Percentiles rank a stretch among this genome's conserved stretches.
Conservation (phyloP, 2,113 vertebrate genomes). For the Pygoscelis antarcticus region DNA sequence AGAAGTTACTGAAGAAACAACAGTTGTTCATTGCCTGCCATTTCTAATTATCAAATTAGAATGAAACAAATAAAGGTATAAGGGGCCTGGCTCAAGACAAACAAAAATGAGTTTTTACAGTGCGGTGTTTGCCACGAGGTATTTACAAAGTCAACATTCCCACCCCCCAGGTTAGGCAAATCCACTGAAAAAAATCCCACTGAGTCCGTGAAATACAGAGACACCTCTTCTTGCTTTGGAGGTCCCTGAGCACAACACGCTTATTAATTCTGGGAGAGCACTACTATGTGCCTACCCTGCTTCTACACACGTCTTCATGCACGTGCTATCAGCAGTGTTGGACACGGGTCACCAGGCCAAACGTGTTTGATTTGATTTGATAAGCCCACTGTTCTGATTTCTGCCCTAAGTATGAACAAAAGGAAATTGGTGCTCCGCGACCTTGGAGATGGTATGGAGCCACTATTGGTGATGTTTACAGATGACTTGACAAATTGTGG, state of each 20-base stretch:
- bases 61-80: not conserved
- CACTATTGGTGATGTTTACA: not conserved
- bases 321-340: fast-evolving
- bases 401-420: fast-evolving
- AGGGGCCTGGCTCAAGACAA: not conserved
- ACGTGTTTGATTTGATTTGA: too few species aligned
- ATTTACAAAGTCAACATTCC: not conserved
- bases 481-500: not conserved
- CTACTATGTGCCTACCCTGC: not conserved
- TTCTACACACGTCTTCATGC: not conserved
- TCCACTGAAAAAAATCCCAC: not conserved
- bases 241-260: not conserved
- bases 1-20: not conserved
- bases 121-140: not conserved
- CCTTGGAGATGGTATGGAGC: not conserved
- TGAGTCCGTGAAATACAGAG: not conserved
- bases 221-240: not conserved
- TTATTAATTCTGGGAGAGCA: not conserved
- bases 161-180: not conserved
- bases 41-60: not conserved
- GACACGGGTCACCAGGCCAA: not conserved
- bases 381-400: not conserved
- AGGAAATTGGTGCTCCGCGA: not conserved
- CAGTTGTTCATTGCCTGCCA: not conserved
- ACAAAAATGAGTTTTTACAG: not conserved